Conservation (phyloP, 2,888 invertebrate species). For the Deladenus siricidicola region DNA sequence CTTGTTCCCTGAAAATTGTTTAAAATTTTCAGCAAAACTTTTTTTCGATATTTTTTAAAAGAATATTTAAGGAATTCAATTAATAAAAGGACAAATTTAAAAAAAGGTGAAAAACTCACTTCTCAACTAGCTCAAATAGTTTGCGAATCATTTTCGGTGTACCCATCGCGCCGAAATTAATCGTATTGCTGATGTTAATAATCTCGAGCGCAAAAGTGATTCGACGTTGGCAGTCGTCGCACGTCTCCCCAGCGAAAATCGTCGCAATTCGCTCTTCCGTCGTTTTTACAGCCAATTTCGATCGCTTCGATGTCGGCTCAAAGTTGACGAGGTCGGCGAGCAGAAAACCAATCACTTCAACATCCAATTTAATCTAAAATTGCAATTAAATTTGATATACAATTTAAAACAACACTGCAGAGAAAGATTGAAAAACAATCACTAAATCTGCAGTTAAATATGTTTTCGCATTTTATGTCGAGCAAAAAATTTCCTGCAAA, state of each 20-base stretch:
- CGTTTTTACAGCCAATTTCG: constrained; percentile 10
- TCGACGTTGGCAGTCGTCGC: constrained; percentile 24
- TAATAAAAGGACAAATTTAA: no score
- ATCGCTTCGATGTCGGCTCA: constrained; percentile 21
- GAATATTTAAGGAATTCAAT: no score
- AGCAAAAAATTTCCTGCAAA: no score
- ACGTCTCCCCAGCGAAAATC: constrained; percentile 19
- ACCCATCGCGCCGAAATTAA: constrained; percentile 7
- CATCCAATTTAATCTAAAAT: constrained; percentile 2
- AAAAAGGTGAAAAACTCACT: constrained; percentile 23
- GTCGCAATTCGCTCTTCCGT: constrained; percentile 2
- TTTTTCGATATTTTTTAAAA: no score
- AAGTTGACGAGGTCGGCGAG: background rate
- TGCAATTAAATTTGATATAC: no score
- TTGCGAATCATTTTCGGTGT: constrained; percentile 26
- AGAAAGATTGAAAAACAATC: background rate
- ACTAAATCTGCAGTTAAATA: no score
- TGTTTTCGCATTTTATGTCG: no score
- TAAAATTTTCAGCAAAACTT: no score
- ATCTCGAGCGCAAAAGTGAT: constrained; percentile 33
- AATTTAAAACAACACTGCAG: background rate
- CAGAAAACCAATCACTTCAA: background rate
- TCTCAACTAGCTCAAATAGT: constrained; percentile 36
- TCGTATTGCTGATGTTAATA: constrained; percentile 17
- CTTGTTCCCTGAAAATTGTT: no score